Evolutionary conservation across 1,140 invertebrate genomes (phyloP), one percentile per base, ranked within the genome.

Genomic region (Rhagoletis zephyria): DNA sequence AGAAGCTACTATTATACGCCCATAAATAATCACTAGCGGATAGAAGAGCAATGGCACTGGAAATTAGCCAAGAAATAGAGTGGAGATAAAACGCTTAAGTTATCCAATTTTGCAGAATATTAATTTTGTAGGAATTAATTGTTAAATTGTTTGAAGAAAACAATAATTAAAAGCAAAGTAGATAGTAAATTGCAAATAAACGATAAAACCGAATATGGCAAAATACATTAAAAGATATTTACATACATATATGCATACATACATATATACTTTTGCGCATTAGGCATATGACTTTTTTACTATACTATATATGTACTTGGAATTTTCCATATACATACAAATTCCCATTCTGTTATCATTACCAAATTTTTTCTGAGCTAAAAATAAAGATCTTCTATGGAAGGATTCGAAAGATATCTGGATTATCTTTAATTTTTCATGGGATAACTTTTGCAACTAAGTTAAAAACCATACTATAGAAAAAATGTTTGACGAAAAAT

Each of bases 101-200:
- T 42, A 19, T 30, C 7, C 64, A 40, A 67, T 67, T 67, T 74
- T 74, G 42, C 45, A 74, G 14, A 48, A 48, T 74, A 74, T 74
- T 74, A 74, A 19, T 81, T 56, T 19, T 81, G 30, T 7, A 56
- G n/a, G 56, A 81, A 59, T 81, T 81, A 30, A 81, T 81, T 81
- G n/a, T 48, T 56, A 81, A 81, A 81, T 81, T 81, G 74, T 30
- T 51, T 56, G n/a, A 30, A 81, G 30, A 81, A 7, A 30, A 30
- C n/a, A 67, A 67, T 7, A 30, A 67, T 30, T 12, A 4, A 67
- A 67, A 30, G 63, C 63, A 64, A 4, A 64, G 4, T 70, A 12
- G 16, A 30, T 70, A 19, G 12, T 1, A 14, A 16, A 45, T 10
- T 48, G 42, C 45, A 16, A 10, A 16, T 14, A 5, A 51, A 9